phyloP scores from a whole-genome alignment of 1,140 invertebrate species.

The Leptopilina clavipes region DNA sequence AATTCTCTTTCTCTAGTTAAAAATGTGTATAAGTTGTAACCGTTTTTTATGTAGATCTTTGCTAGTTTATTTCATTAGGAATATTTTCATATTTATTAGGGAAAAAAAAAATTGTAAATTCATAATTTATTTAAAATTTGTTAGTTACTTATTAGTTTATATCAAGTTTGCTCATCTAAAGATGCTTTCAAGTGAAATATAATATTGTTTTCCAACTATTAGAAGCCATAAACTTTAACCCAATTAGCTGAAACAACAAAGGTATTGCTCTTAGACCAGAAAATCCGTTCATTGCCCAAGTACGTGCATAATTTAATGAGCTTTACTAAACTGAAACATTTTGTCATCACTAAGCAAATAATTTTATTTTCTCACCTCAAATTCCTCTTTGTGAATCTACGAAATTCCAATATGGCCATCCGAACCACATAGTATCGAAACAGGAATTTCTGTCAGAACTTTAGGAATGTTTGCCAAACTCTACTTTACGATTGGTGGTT shows the following conservation, averaged over 20 bases:
- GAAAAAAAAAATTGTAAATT: too few species aligned
- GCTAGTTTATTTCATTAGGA: too few species aligned
- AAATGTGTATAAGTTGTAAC: not conserved
- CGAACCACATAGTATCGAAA: not conserved
- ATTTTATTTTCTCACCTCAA: constrained; percentile 14
- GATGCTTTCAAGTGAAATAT: constrained; percentile 3
- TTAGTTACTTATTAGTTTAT: not conserved
- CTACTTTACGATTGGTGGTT: not conserved
- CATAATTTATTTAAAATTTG: not conserved
- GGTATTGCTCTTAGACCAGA: constrained; percentile 3
- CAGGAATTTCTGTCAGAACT: not conserved
- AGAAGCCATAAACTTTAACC: constrained; percentile 12
- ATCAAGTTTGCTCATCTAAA: not conserved
- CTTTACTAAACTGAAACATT: not conserved
- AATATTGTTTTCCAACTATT: constrained; percentile 2
- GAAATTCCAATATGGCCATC: constrained; percentile 6
- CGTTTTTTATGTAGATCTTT: not conserved
- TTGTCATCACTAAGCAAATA: constrained; percentile 19
- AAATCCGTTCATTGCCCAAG: constrained; percentile 3
- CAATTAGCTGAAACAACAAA: constrained; percentile 8
- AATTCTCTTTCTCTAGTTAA: not conserved
- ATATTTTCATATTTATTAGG: too few species aligned
- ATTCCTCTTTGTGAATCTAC: not conserved
- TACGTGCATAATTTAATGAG: constrained; percentile 4
- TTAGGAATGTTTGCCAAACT: not conserved